Conservation (phyloP, 2,113 vertebrate genomes). For the Neolamprologus sp. region DNA sequence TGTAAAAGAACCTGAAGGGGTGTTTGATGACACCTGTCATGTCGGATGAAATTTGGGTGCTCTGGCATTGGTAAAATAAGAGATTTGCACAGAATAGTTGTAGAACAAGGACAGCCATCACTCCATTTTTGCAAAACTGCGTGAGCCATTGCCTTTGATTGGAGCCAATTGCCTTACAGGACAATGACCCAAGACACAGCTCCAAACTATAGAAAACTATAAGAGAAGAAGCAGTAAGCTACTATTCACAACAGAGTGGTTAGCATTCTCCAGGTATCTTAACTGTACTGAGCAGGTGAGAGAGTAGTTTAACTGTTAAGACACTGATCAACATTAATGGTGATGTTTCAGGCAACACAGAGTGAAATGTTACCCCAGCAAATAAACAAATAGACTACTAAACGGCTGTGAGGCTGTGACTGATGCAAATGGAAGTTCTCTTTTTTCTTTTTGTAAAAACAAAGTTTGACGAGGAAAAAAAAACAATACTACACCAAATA, state of each 20-base stretch:
- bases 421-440: not conserved
- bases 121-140: not conserved
- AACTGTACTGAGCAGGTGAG: not conserved
- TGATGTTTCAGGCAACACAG: not conserved
- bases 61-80: not conserved
- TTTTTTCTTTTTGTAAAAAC: not conserved
- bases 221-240: not conserved
- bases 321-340: not conserved
- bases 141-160: not conserved
- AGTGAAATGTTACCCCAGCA: not conserved
- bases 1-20: not conserved
- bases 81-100: not conserved
- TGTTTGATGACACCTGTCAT: not conserved
- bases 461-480: not conserved
- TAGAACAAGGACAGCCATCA: not conserved
- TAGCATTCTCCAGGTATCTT: not conserved
- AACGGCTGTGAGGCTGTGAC: not conserved
- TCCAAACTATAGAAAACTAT: not conserved
- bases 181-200: not conserved
- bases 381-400: not conserved
- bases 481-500: not conserved
- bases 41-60: not conserved
- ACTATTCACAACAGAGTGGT: not conserved
- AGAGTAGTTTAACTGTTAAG: not conserved
- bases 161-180: not conserved